These are phyloP conservation scores for Odontamblyopus rebecca DNA, from an alignment of 2,797 vertebrate species.

Conservation along the genomic window DNA sequence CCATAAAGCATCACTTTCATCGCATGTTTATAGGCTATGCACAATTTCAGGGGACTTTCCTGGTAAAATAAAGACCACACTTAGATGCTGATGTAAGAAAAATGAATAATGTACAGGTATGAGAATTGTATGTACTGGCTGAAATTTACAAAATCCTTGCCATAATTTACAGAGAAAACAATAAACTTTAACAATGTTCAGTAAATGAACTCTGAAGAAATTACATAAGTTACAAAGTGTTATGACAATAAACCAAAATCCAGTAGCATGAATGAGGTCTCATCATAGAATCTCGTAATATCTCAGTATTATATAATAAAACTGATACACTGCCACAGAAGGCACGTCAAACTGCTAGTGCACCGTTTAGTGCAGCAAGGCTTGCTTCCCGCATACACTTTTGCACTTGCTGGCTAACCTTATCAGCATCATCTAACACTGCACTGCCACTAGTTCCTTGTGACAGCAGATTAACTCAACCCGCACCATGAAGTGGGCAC, in stretches of 20 bases:
- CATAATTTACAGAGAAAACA: neutral
- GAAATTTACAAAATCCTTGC: neutral
- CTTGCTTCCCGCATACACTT: conserved; percentile 16
- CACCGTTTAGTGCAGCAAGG: neutral
- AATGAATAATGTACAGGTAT: neutral
- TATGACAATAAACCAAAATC: neutral
- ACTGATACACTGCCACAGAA: neutral
- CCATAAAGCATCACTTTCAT: neutral
- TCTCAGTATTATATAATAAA: neutral
- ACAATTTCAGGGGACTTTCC: neutral
- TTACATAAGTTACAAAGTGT: neutral
- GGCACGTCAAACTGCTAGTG: neutral
- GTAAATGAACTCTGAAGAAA: neutral
- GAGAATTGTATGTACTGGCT: too few relatives aligned
- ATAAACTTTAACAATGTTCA: neutral
- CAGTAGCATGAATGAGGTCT: neutral
- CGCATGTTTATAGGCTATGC: neutral
- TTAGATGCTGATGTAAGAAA: neutral
- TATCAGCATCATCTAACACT: conserved; percentile 63
- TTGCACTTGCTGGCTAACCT: conserved; percentile 41
- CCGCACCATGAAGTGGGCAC: conserved; percentile 29
- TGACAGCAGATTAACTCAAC: conserved; percentile 60
- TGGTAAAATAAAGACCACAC: neutral
- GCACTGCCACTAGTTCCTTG: conserved; percentile 43
- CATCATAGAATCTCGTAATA: neutral